Evolutionary conservation across 37 sponge, comb jelly and placozoan species (phyloP).

Genomic region (Ianthella basta): DNA sequence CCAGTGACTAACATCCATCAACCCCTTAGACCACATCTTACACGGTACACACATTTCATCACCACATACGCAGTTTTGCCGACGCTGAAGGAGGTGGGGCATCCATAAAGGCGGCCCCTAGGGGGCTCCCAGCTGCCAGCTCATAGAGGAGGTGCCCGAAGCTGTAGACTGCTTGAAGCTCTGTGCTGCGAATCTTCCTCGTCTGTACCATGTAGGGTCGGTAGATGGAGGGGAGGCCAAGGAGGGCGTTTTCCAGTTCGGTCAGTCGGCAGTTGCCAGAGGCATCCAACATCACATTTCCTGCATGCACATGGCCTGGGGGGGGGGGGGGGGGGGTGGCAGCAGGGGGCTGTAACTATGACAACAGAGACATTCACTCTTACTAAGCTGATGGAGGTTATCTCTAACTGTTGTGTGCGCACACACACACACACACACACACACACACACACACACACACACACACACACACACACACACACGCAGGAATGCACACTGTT

Average conservation of each 20-base stretch:
- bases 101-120: constrained; percentile 55
- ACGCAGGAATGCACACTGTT: neutral
- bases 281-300: constrained; percentile 71
- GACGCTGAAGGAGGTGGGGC: constrained; percentile 4
- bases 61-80: neutral
- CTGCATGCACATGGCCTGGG: constrained; percentile 78
- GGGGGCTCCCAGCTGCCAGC: constrained; percentile 55
- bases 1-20: neutral
- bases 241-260: constrained; percentile 73
- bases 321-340: neutral
- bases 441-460: neutral
- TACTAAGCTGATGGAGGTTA: neutral
- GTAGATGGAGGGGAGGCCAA: constrained; percentile 69
- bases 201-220: constrained; percentile 47
- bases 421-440: neutral
- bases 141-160: constrained; percentile 93
- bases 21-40: neutral
- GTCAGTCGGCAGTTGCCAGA: constrained; percentile 61
- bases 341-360: neutral
- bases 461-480: neutral
- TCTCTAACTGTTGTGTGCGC: neutral
- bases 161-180: constrained; percentile 61
- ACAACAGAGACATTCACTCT: neutral
- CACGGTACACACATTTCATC: neutral
- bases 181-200: constrained; percentile 18